phyloP scores from a whole-genome alignment of 2,113 vertebrate species.

The Seriola rivoliana region DNA sequence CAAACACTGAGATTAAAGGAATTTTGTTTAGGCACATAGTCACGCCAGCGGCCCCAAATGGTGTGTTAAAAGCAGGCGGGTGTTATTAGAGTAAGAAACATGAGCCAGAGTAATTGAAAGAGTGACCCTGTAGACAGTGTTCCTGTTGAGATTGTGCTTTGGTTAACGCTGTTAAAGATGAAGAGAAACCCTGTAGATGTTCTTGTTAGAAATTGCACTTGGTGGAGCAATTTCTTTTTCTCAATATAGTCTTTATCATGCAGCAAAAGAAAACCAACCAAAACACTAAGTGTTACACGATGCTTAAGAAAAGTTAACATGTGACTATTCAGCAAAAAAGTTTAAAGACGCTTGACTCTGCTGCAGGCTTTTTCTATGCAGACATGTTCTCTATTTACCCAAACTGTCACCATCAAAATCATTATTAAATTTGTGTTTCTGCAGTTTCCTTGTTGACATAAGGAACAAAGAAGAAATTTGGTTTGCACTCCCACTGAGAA shows the following conservation, averaged over 20 bases:
- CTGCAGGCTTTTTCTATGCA: constrained; percentile 23
- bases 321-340: constrained; percentile 29
- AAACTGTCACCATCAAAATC: constrained; percentile 29
- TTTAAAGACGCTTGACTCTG: constrained; percentile 4
- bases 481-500: constrained; percentile 29
- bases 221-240: not conserved
- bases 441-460: constrained; percentile 48
- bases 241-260: constrained; percentile 3
- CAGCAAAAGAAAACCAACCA: not conserved
- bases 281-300: not conserved
- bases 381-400: constrained; percentile 16
- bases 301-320: not conserved
- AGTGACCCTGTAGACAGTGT: constrained; percentile 45
- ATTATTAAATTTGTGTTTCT: constrained; percentile 31
- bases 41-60: constrained; percentile 34
- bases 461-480: constrained; percentile 38
- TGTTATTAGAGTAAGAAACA: constrained; percentile 64
- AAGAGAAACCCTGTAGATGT: constrained; percentile 26
- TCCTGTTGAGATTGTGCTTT: constrained; percentile 38
- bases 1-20: constrained; percentile 56
- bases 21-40: constrained; percentile 42
- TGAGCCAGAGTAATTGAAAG: constrained; percentile 67
- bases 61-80: constrained; percentile 52
- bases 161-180: constrained; percentile 21
- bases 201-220: constrained; percentile 13